Evolutionary conservation across 2,888 invertebrate species (phyloP).

Genomic region (Dryobotodes eremita): DNA sequence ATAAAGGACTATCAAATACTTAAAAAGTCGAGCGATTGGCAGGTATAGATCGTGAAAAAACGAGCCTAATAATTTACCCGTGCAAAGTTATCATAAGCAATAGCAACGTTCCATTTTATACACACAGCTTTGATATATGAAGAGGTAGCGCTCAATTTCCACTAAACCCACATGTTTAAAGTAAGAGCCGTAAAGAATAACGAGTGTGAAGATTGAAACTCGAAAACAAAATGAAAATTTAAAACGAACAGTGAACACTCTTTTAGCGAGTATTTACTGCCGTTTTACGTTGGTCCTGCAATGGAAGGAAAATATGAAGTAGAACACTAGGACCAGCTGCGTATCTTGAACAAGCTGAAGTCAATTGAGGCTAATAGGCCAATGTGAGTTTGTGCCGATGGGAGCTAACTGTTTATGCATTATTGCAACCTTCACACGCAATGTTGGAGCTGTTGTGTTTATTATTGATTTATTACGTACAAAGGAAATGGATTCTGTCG

Average conservation of each 20-base stretch:
- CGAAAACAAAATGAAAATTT: constrained; percentile 57
- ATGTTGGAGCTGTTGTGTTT: constrained; percentile 29
- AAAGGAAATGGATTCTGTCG: constrained; percentile 52
- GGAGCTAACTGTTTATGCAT: constrained; percentile 47
- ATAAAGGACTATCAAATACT: neutral
- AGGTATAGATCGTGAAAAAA: neutral
- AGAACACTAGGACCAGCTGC: constrained; percentile 21
- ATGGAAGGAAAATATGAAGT: constrained; percentile 46
- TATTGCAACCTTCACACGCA: constrained; percentile 59
- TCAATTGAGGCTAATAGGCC: constrained; percentile 56
- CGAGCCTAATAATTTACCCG: neutral
- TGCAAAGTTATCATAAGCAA: neutral
- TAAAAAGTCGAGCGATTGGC: neutral
- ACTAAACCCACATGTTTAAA: constrained; percentile 47
- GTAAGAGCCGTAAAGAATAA: constrained; percentile 41
- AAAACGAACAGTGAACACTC: constrained; percentile 50
- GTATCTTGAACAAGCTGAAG: constrained; percentile 43
- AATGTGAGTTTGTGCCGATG: constrained; percentile 30
- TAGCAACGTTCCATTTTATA: constrained; percentile 9
- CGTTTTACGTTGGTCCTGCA: constrained; percentile 40
- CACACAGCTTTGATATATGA: constrained; percentile 16
- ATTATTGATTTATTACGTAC: constrained; percentile 51
- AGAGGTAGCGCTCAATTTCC: constrained; percentile 25
- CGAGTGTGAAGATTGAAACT: constrained; percentile 53
- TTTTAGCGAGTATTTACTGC: constrained; percentile 51